Base-by-base conservation (phyloP, 1,140 invertebrate genomes). In the Popillia japonica region DNA sequence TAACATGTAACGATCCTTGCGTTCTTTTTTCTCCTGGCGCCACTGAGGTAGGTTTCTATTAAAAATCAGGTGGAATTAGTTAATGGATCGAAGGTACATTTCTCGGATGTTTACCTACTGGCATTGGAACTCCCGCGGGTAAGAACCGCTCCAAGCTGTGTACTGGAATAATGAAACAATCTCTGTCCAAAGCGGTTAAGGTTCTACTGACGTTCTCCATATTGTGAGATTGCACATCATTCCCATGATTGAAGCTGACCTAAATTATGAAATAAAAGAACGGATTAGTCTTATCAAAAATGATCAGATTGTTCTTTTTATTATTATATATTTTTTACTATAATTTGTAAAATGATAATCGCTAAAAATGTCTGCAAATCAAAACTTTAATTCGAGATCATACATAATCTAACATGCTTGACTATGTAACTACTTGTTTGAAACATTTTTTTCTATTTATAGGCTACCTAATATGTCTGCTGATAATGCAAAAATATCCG, bases 91-190 rank as follows among this genome's bases (percentile, higher is more conserved):
- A 72, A 59, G 14, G 10, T 3, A 64, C 42, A 64, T 40, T 72
- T 6, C 6, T 11, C 4, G 44, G 6, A 14, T 14, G 78, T 78
- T 80, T 81, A 88, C 89, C 89, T 89, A 96, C 95, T 85, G 94
- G 94, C 79, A 96, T 93, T 84, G 94, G 94, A 76, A 96, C 93
- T 83, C 94, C 95, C 75, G 94, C 94, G 79, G 95, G 95, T 82
- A 96, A 89, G 87, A 96, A 96, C 79, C 94, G 89, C 86, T 95
- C 93, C 78, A 96, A 88, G 83, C 94, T 94, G 78, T 95, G 94
- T 10, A 96, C 92, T 10, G 95, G 95, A 87, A 96, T 96, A 84
- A 96, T 96, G 87, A 96, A 96, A 87, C 94, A 96, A 87, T 96
- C 95, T 84, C 93, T 89, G 86, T 96, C 93, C 78, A 96, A 87